Base-by-base conservation (phyloP, 2,797 vertebrate species). In the Anabacerthia variegaticeps region DNA sequence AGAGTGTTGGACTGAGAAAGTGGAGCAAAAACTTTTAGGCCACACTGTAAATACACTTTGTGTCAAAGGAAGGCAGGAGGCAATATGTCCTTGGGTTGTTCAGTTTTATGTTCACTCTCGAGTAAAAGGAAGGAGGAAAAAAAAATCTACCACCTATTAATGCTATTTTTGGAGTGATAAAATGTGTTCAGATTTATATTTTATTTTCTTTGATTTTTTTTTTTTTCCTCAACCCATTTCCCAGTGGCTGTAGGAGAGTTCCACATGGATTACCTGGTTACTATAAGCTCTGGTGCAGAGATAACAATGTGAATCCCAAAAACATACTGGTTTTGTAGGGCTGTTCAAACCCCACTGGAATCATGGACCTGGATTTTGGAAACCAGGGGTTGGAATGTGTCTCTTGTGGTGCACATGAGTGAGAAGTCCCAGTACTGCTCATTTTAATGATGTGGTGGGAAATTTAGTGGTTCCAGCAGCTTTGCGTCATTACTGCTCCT, bases 1-100 rank as follows among this genome's bases (percentile, higher is more conserved):
- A 83, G 93, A 96, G 97, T 97, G 97, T 92, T 97, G 97, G 96
- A 93, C 95, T 95, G 96, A 97, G 97, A 96, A 96, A 95, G 95
- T 92, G 96, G 93, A 95, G 93, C 87, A 68, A 95, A 97, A 97
- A 96, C 97, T 98, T 98, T 96, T 74, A 97, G 94, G 26, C 59
- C 68, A 27, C 37, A 96, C 95, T 97, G 97, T 97, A 98, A 98
- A 98, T 97, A 48, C 74, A 87, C 79, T 93, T 84, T 78, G 83
- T 95, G 96, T 96, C 97, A 96, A 92, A 95, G 65, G 72, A 93
- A 96, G 96, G 77, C 89, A 85, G 84, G 79, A 97, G 74, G 86
- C 67, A 95, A 49, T 91, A 78, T 32, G 88, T 92, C 93, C 83
- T 93, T 90, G 85, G 69, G 34, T 66, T 24, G 30, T 85, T 56